These are phyloP conservation scores for Lota lota DNA, from an alignment of 2,113 vertebrate genomes.

Conservation along the genomic window DNA sequence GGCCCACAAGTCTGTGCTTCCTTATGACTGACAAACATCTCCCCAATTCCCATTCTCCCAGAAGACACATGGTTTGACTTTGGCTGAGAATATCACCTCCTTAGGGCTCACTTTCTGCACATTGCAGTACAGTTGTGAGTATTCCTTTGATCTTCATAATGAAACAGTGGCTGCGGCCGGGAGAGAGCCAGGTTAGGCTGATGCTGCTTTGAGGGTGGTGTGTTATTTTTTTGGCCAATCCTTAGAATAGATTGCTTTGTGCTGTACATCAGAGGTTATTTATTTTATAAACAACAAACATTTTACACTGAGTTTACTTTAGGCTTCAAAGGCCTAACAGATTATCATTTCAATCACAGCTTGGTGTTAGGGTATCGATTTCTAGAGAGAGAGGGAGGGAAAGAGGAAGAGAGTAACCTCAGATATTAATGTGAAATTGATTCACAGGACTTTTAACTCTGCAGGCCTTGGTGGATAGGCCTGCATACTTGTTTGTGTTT, in stretches of 20 bases:
- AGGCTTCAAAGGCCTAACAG: slow-evolving; percentile 44
- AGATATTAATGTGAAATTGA: slow-evolving; percentile 59
- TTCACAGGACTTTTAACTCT: slow-evolving; percentile 63
- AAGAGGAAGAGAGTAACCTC: slow-evolving; percentile 18
- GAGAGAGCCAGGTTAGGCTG: slow-evolving; percentile 11
- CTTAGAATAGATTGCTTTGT: neutral
- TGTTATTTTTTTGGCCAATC: slow-evolving; percentile 27
- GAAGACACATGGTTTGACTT: slow-evolving; percentile 13
- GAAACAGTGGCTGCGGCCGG: slow-evolving; percentile 19
- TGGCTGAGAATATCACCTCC: slow-evolving; percentile 29
- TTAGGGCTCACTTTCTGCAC: slow-evolving; percentile 19
- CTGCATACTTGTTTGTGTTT: slow-evolving; percentile 63
- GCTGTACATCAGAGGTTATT: neutral
- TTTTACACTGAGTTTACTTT: too few relatives aligned
- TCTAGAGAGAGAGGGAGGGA: neutral
- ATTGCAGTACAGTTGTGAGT: slow-evolving; percentile 24
- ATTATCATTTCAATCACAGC: slow-evolving; percentile 66
- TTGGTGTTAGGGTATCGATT: slow-evolving; percentile 24
- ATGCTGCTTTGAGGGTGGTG: slow-evolving; percentile 35
- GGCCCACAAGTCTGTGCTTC: slow-evolving; percentile 25
- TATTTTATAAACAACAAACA: neutral
- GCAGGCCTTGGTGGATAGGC: slow-evolving; percentile 60
- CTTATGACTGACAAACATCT: slow-evolving; percentile 37
- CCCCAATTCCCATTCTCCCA: slow-evolving; percentile 3
- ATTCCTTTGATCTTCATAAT: slow-evolving; percentile 34